A percentile compares a stretch with the other conserved stretches of the same genome.
Evolutionary conservation across 1,140 invertebrate genomes (phyloP).

Genomic region (Papilio xuthus): DNA sequence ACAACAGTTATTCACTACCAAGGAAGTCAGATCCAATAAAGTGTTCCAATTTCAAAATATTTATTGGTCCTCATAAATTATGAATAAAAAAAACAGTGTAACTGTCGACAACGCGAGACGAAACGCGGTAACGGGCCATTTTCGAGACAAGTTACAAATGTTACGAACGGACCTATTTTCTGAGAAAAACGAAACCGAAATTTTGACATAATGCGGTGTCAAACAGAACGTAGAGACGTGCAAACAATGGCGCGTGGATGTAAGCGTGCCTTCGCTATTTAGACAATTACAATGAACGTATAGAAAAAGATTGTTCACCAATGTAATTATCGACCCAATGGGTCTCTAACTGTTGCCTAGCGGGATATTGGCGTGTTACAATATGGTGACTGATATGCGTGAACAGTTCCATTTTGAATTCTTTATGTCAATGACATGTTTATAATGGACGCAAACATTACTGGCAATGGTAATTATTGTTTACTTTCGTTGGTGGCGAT

Average conservation of each 20-base stretch:
- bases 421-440: slow-evolving; percentile 44
- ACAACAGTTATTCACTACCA: slow-evolving; percentile 74
- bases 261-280: slow-evolving; percentile 72
- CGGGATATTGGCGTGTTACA: slow-evolving; percentile 58
- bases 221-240: slow-evolving; percentile 53
- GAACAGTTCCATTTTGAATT: slow-evolving; percentile 42
- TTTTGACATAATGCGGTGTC: slow-evolving; percentile 74
- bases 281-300: slow-evolving; percentile 67
- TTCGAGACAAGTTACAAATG: slow-evolving; percentile 63
- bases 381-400: slow-evolving; percentile 53
- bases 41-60: slow-evolving; percentile 70
- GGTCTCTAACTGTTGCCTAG: slow-evolving; percentile 67
- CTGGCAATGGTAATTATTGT: slow-evolving; percentile 31
- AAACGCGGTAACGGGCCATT: slow-evolving; percentile 61
- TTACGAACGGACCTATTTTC: slow-evolving; percentile 52
- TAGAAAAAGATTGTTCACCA: slow-evolving; percentile 65
- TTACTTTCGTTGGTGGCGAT: slow-evolving; percentile 42
- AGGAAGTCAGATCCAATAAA: slow-evolving; percentile 73
- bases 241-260: slow-evolving; percentile 58
- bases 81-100: slow-evolving; percentile 56
- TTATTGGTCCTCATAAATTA: slow-evolving; percentile 71
- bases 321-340: slow-evolving; percentile 68
- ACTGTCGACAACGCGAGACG: slow-evolving; percentile 61
- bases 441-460: slow-evolving; percentile 42
- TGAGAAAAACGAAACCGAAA: slow-evolving; percentile 71